Base-by-base conservation (phyloP, 2,113 vertebrate genomes). In the Microtus oregoni region DNA sequence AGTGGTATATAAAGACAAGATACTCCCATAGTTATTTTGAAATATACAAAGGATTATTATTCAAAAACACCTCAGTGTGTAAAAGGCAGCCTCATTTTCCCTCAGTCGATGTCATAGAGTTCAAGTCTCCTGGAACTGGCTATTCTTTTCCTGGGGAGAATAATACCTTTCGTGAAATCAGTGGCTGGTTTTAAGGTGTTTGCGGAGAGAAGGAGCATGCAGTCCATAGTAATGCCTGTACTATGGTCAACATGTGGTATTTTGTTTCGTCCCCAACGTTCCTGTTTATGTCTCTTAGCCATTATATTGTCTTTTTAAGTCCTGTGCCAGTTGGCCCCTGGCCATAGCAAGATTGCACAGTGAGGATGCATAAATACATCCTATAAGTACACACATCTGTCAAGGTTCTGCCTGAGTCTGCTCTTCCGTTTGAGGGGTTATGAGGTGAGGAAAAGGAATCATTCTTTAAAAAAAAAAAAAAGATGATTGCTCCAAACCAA, bases 161-260 rank as follows among this genome's bases (percentile, higher is more conserved):
- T 12, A 10, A 8, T 81, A 52, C 44, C 38, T 68, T 77, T 92
- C 13, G 81, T 44, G 70, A 75, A 90, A 67, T 38, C 55, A 55
- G 50, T 17, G 28, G 63, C 65, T 41, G 52, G 41, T 55, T 85
- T 47, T 65, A 82, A 87, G 50, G 55, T 90, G 61, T 94, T 72
- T 90, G 26, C 11, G 73, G 72, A 47, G 63, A 78, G 68, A 90
- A 90, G 83, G 92, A 88, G 86, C 58, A 90, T 35, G 4, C 88
- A 82, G 72, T 89, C 90, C 94, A 91, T 97, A 93, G 96, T 94
- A 97, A 97, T 81, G 24, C 50, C 82, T 90, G 41, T 93, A 86
- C 97, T 98, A 89, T 96, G 92, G 91, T 95, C 96, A 97, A 93
- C 97, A 97, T n/a, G 20, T n/a, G 55, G 88, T 93, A 5, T 88